A percentile compares a stretch with the other conserved stretches of the same genome.
These are phyloP conservation scores for Pocillopora grandis DNA, from an alignment of 92 coral and sea anemone genomes.

Conservation along the genomic window DNA sequence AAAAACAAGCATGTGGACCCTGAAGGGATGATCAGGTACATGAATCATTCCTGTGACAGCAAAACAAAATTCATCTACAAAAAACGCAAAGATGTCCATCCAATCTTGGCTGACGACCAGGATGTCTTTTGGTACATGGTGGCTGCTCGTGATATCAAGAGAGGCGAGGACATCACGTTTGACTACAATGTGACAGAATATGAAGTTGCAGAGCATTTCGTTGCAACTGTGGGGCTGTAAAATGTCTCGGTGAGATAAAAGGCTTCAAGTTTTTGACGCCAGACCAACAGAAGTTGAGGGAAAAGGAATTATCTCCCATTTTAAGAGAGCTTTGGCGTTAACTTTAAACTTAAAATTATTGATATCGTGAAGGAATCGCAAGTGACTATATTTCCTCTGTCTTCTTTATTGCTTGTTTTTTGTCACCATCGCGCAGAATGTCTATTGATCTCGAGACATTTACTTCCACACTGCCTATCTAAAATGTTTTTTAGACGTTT, in stretches of 20 bases:
- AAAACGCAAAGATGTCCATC: not conserved
- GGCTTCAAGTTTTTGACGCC: constrained; percentile 41
- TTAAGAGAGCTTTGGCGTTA: not conserved
- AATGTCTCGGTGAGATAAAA: constrained; percentile 39
- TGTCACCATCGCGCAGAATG: no score
- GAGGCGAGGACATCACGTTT: constrained; percentile 40
- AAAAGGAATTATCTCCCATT: constrained; percentile 28
- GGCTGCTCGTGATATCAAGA: constrained; percentile 31
- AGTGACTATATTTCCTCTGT: no score
- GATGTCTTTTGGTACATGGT: constrained; percentile 34
- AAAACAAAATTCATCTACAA: constrained; percentile 25
- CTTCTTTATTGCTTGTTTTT: no score
- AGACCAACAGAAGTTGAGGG: constrained; percentile 21
- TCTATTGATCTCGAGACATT: no score
- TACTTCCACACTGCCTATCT: no score
- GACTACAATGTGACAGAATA: constrained; percentile 45
- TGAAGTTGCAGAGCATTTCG: constrained; percentile 24
- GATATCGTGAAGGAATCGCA: no score
- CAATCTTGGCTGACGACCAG: not conserved
- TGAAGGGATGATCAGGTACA: not conserved
- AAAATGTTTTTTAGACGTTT: no score
- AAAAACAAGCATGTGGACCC: constrained; percentile 9
- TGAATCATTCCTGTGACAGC: constrained; percentile 38
- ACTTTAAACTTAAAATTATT: no score
- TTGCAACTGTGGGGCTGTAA: constrained; percentile 30